Evolutionary conservation across 2,113 vertebrate genomes (phyloP).

Genomic region (Sorex fumeus): DNA sequence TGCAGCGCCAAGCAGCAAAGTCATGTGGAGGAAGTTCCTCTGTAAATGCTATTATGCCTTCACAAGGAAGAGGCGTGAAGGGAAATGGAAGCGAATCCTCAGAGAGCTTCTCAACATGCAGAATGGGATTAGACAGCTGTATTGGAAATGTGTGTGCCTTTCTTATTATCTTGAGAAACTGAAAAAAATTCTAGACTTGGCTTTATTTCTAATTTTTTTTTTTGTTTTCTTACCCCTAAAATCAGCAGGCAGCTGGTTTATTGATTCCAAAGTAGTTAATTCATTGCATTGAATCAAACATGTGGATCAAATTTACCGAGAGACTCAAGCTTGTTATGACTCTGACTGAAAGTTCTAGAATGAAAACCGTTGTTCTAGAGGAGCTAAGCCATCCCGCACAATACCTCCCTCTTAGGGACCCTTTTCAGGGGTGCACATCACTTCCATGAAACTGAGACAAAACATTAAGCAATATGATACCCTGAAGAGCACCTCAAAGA

Average conservation of each 20-base stretch:
- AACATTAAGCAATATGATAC: neutral
- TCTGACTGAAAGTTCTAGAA: constrained; percentile 63
- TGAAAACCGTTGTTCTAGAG: constrained; percentile 23
- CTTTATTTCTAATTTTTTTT: constrained; percentile 62
- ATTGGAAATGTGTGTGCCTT: constrained; percentile 43
- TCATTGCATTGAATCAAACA: constrained; percentile 67
- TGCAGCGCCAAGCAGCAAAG: neutral
- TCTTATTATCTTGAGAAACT: constrained; percentile 37
- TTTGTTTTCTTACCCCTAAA: constrained; percentile 14
- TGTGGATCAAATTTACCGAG: constrained; percentile 66
- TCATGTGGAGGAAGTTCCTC: neutral
- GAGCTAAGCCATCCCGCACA: constrained; percentile 46
- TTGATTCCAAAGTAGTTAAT: constrained; percentile 79
- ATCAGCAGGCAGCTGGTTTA: constrained; percentile 71
- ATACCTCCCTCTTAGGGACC: neutral
- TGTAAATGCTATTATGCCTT: neutral
- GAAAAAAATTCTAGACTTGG: constrained; percentile 65
- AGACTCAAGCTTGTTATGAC: constrained; percentile 58
- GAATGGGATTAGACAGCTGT: constrained; percentile 50
- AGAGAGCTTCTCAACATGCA: constrained; percentile 40
- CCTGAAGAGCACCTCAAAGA: constrained; percentile 37
- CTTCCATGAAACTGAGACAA: neutral
- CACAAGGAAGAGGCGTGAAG: constrained; percentile 2
- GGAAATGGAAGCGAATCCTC: constrained; percentile 33
- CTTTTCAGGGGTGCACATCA: constrained; percentile 19